These are phyloP conservation scores for Hormaphis cornu DNA, from an alignment of 1,140 invertebrate species.

Conservation along the genomic window DNA sequence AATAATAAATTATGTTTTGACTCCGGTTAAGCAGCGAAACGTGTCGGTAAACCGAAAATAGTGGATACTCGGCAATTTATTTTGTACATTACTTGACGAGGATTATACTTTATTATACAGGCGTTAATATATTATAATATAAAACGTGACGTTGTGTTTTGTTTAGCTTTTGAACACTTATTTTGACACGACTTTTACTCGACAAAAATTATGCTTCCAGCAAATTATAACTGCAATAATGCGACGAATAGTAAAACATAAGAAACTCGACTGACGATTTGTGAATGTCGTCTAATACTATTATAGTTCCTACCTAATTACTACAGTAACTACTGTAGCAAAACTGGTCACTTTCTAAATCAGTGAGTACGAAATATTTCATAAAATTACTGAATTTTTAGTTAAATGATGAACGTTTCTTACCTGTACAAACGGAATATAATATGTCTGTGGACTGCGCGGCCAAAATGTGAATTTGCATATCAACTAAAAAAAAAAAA, in stretches of 20 bases:
- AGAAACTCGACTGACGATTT: too few relatives aligned
- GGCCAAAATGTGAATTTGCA: neutral
- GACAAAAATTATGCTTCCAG: too few relatives aligned
- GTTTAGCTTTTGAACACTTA: neutral
- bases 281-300: too few relatives aligned
- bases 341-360: neutral
- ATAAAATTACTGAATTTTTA: neutral
- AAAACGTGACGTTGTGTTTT: neutral
- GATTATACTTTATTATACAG: neutral
- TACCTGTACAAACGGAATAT: neutral
- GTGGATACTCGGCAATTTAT: neutral
- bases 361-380: neutral
- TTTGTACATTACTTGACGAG: too few relatives aligned
- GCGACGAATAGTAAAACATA: too few relatives aligned
- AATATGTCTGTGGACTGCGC: neutral
- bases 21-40: conserved; percentile 1
- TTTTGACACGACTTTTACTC: too few relatives aligned
- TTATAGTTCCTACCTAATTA: too few relatives aligned
- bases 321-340: too few relatives aligned
- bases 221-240: too few relatives aligned
- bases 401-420: neutral
- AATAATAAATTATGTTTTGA: conserved; percentile 29
- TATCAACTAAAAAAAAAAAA: neutral
- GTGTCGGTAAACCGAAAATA: conserved; percentile 1
- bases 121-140: neutral